phyloP scores from a whole-genome alignment of 1,140 invertebrate species.

The Camponotus floridanus region DNA sequence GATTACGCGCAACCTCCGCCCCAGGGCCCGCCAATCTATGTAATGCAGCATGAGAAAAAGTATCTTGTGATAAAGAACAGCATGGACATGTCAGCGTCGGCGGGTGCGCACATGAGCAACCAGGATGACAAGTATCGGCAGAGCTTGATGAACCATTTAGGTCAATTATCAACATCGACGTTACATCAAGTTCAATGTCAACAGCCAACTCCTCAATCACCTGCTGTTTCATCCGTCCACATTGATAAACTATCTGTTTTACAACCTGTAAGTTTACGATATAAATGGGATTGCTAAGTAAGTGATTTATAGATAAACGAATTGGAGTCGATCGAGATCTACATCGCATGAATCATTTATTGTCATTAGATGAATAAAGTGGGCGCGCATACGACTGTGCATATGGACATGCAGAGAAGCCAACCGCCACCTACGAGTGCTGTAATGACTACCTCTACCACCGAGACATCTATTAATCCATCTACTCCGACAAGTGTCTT shows the following conservation, averaged over 20 bases:
- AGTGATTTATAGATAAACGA: background rate
- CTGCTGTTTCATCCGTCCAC: constrained; percentile 80
- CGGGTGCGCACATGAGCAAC: constrained; percentile 74
- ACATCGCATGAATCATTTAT: background rate
- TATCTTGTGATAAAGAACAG: constrained; percentile 84
- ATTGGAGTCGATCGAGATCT: background rate
- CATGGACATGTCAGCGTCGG: constrained; percentile 75
- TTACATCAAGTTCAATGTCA: constrained; percentile 82
- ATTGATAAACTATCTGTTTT: constrained; percentile 81
- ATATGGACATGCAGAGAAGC: constrained; percentile 80
- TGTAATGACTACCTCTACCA: constrained; percentile 80
- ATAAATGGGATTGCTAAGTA: background rate
- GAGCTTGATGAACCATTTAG: constrained; percentile 79
- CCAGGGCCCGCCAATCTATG: constrained; percentile 75
- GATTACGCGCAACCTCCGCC: constrained; percentile 82
- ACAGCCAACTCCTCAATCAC: constrained; percentile 78
- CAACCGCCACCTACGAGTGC: constrained; percentile 81
- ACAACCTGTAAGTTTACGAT: constrained; percentile 76
- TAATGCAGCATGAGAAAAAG: constrained; percentile 82
- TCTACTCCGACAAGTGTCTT: constrained; percentile 86
- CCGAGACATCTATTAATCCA: constrained; percentile 79
- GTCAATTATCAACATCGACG: constrained; percentile 76
- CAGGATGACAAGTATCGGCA: constrained; percentile 83
- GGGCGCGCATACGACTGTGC: constrained; percentile 76
- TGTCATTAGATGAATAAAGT: constrained; percentile 79